Evolutionary conservation across 2,888 invertebrate species (phyloP), one percentile per base, ranked within the genome.

Genomic region (Panzeria rudis): DNA sequence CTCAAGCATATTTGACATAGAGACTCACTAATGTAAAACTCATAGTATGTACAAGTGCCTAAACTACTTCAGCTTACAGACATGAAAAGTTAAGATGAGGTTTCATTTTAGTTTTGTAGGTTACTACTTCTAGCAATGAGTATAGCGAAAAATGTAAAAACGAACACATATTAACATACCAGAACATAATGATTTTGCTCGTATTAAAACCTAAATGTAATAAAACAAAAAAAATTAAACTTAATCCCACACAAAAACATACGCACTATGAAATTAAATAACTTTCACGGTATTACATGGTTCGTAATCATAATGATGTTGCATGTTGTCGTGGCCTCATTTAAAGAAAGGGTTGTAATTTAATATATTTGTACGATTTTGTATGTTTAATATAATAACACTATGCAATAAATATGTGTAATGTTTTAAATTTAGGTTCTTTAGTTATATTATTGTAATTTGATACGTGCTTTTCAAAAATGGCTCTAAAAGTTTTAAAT

Each of bases 41-140:
- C 25, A 35, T 35, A 52, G 38, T 38, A 41, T 56, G 38, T 29
- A 50, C 47, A 50, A 71, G 71, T 50, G 75, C 56, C 75, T 59
- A 59, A 76, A 80, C 56, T 76, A 32, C 75, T 80, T 84, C 61
- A 84, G 47, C 38, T 77, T 47, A 56, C 47, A 84, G 76, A 50
- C 72, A 61, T 72, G 80, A 25, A 52, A 71, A 84, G 76, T 76
- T 66, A 69, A 84, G 79, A 72, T 69, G 78, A 41, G 69, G 50
- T 84, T 80, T 80, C n/a, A 44, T 76, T 84, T 72, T 9, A 56
- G 64, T 79, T 84, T 83, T 76, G 50, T 76, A 76, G 76, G 80
- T 84, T 72, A 71, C 73, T 59, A 64, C 73, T 73, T 29, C 38
- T 25, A 61, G 52, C 69, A 71, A 35, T 29, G 29, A 38, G 72